Conservation (phyloP, 2,113 vertebrate species). For the Notiomystis cincta region DNA sequence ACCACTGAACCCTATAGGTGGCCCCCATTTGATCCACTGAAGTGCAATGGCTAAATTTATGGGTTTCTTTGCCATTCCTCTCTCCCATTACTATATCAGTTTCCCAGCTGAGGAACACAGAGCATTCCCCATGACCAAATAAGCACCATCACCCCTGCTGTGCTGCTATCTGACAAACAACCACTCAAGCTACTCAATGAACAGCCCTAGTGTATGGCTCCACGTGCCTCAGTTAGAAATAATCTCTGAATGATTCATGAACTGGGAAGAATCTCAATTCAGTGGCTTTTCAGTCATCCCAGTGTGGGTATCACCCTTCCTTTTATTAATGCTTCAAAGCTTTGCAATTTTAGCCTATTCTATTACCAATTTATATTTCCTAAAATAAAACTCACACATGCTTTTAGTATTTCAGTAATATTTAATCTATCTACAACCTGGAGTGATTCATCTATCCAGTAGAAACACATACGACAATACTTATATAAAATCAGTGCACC, state of each 20-base stretch:
- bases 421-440: background rate
- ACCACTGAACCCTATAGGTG: background rate
- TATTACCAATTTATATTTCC: background rate
- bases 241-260: background rate
- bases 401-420: background rate
- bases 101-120: background rate
- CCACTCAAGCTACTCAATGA: background rate
- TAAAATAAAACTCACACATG: background rate
- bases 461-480: background rate
- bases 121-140: background rate
- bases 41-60: background rate
- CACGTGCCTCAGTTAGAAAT: background rate
- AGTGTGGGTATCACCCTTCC: background rate
- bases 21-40: background rate
- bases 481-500: background rate
- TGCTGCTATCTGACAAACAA: background rate
- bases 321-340: background rate
- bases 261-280: background rate
- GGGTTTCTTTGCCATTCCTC: background rate
- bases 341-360: background rate
- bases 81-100: background rate
- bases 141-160: background rate
- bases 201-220: background rate
- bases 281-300: background rate
- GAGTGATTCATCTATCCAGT: background rate